Percentiles rank a stretch among this genome's conserved stretches.
phyloP scores from a whole-genome alignment of 2,888 invertebrate genomes.

The Hypena proboscidalis region DNA sequence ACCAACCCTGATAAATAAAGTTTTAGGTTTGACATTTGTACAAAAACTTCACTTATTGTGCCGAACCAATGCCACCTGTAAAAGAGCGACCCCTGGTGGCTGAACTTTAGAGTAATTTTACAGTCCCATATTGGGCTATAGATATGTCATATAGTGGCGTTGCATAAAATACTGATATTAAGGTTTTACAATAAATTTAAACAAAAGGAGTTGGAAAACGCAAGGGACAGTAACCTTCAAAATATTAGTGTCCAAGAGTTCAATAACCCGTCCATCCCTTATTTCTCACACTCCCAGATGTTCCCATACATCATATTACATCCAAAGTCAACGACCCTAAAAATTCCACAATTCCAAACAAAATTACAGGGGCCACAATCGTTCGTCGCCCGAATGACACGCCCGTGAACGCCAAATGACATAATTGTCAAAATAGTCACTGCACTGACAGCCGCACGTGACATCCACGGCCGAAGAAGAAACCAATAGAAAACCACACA shows the following conservation, averaged over 20 bases:
- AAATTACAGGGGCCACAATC: conserved; percentile 80
- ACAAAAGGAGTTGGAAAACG: too few species aligned
- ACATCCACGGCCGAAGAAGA: conserved; percentile 67
- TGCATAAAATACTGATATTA: too few species aligned
- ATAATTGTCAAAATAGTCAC: conserved; percentile 85
- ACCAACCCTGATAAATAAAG: too few species aligned
- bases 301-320: conserved; percentile 74
- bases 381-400: conserved; percentile 83
- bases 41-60: too few species aligned
- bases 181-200: background rate
- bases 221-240: background rate
- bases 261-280: conserved; percentile 15
- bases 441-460: conserved; percentile 81
- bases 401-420: conserved; percentile 83
- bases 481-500: conserved; percentile 13
- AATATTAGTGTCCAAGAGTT: background rate
- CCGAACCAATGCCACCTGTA: too few species aligned
- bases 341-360: conserved; percentile 77
- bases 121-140: too few species aligned
- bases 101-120: too few species aligned
- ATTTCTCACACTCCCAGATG: conserved; percentile 66
- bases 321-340: conserved; percentile 72
- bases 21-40: too few species aligned
- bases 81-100: too few species aligned
- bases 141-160: too few species aligned